Conservation (phyloP, 2,113 vertebrate genomes). For the Bagarius yarrelli region DNA sequence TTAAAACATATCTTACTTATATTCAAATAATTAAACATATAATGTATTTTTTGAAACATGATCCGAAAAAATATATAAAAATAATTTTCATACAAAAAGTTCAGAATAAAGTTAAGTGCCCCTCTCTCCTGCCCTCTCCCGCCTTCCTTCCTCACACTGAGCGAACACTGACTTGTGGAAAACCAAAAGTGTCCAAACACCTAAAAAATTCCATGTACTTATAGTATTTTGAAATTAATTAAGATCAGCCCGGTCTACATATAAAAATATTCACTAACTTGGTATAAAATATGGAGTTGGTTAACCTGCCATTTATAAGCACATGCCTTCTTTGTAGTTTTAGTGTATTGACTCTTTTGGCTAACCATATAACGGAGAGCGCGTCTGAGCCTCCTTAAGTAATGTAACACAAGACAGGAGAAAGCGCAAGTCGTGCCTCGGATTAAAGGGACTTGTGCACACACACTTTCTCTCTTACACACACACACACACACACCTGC, state of each 20-base stretch:
- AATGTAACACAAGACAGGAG: neutral
- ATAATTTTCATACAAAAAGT: neutral
- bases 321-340: neutral
- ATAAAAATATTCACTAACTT: accelerated
- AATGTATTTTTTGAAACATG: neutral
- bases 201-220: neutral
- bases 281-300: neutral
- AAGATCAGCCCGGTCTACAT: neutral
- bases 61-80: neutral
- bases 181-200: neutral
- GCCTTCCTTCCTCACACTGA: neutral
- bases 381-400: neutral
- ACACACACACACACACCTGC: constrained; percentile 5
- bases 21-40: too few relatives aligned
- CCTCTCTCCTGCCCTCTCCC: neutral
- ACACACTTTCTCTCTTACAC: neutral
- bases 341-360: neutral
- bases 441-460: constrained; percentile 13
- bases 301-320: neutral
- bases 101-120: neutral
- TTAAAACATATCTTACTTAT: too few relatives aligned
- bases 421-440: constrained; percentile 11
- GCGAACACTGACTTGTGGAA: neutral
- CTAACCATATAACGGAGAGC: neutral
- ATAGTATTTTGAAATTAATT: neutral